phyloP scores from a whole-genome alignment of 2,113 vertebrate genomes.

The Microtus oregoni region DNA sequence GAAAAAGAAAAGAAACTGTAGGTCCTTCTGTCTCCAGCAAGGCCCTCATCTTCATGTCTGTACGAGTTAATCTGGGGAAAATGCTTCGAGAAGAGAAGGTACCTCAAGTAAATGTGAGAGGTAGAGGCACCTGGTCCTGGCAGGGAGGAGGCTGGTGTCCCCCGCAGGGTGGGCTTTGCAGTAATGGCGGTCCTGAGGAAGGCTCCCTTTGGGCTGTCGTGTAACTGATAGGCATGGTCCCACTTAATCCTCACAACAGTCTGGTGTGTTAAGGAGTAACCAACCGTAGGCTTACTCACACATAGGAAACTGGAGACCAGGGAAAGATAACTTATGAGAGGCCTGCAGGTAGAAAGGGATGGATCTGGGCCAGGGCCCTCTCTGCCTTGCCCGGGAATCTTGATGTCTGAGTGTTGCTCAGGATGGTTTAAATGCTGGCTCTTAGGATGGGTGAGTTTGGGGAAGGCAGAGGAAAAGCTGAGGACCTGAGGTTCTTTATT shows the following conservation, averaged over 20 bases:
- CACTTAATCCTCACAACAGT: background rate
- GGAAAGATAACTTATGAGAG: background rate
- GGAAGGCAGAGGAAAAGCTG: background rate
- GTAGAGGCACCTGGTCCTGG: background rate
- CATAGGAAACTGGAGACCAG: background rate
- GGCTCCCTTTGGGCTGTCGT: fast-evolving
- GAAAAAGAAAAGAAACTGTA: background rate
- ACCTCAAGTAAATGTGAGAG: background rate
- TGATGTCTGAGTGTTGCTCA: background rate
- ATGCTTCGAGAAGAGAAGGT: background rate
- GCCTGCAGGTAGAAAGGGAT: background rate
- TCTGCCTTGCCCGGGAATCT: background rate
- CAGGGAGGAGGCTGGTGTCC: too few species aligned
- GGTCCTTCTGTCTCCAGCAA: background rate
- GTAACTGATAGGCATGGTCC: background rate
- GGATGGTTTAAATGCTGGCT: background rate
- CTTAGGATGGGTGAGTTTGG: background rate
- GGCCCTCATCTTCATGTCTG: background rate
- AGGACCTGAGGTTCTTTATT: background rate
- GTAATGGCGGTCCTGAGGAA: fast-evolving
- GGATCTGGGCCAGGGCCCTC: background rate
- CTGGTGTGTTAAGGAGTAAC: background rate
- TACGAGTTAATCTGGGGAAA: background rate
- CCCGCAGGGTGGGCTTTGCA: background rate
- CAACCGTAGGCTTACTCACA: background rate